phyloP scores from a whole-genome alignment of 2,113 vertebrate genomes.

The Bothrops jararaca region DNA sequence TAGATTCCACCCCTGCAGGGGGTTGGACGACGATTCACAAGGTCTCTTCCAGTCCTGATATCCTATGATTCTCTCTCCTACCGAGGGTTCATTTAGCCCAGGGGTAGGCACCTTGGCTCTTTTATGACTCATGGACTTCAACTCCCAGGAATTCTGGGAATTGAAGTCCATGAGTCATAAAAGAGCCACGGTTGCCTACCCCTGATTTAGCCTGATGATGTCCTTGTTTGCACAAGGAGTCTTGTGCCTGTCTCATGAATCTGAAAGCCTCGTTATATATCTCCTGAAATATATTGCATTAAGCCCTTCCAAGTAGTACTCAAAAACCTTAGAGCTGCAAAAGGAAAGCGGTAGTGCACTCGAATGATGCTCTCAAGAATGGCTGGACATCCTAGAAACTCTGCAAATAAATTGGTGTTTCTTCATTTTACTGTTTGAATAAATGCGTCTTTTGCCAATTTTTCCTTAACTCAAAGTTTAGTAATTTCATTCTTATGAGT shows the following conservation, averaged over 20 bases:
- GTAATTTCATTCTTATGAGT: background rate
- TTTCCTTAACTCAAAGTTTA: background rate
- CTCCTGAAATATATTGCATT: background rate
- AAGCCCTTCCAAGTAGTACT: background rate
- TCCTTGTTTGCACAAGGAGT: rapidly evolving
- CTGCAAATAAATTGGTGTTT: slow-evolving; percentile 13
- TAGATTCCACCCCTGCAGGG: background rate
- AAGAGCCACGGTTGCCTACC: too few relatives aligned
- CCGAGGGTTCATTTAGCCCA: background rate
- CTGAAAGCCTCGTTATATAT: background rate
- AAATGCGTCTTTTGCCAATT: background rate
- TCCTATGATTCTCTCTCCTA: background rate
- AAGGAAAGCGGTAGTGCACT: slow-evolving; percentile 36
- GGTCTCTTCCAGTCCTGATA: background rate
- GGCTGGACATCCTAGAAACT: slow-evolving; percentile 21
- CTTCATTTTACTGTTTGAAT: slow-evolving; percentile 35
- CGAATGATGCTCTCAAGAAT: slow-evolving; percentile 17
- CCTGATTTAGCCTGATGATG: rapidly evolving
- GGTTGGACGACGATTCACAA: background rate
- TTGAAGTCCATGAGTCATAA: too few relatives aligned
- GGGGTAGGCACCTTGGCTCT: too few relatives aligned
- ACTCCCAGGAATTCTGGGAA: too few relatives aligned
- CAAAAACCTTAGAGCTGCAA: background rate
- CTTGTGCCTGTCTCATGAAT: rapidly evolving
- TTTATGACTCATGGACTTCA: too few relatives aligned